A percentile compares a stretch with the other conserved stretches of the same genome.
phyloP scores from a whole-genome alignment of 1,140 invertebrate genomes.

The Elymnias hypermnestra region DNA sequence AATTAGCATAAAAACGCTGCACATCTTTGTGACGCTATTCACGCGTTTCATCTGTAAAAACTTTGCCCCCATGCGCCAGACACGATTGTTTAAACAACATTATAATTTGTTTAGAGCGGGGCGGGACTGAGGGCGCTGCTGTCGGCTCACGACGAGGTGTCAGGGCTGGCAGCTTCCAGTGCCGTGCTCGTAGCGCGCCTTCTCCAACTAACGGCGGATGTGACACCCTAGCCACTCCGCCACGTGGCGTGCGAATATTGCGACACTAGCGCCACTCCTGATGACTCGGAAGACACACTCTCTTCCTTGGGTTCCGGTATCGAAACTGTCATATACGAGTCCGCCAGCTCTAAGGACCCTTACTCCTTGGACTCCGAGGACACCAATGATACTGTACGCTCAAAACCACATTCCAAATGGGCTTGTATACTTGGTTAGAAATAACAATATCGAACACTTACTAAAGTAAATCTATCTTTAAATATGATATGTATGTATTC shows the following conservation, averaged over 20 bases:
- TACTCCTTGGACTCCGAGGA: conserved; percentile 11
- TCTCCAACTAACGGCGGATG: conserved; percentile 23
- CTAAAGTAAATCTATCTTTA: no score
- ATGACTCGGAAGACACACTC: conserved; percentile 13
- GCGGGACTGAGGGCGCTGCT: conserved; percentile 48
- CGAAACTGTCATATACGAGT: conserved; percentile 35
- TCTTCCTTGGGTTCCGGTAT: conserved; percentile 30
- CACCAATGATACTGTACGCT: conserved; percentile 2
- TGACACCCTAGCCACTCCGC: conserved; percentile 36
- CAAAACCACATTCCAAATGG: conserved; percentile 19
- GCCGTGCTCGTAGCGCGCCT: conserved; percentile 42
- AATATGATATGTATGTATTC: no score
- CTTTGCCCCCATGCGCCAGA: no score
- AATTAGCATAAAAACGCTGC: no score
- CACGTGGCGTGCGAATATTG: conserved; percentile 3
- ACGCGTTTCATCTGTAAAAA: no score
- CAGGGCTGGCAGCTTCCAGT: conserved; percentile 30
- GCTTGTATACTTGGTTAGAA: conserved; percentile 17
- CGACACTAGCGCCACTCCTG: background rate
- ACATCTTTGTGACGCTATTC: no score
- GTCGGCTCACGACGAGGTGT: conserved; percentile 41
- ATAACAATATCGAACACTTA: no score
- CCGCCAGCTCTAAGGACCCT: conserved; percentile 17
- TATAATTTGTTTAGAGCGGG: no score
- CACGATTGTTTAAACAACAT: no score